phyloP scores from a whole-genome alignment of 1,140 invertebrate species.

The Drosophila mayri region DNA sequence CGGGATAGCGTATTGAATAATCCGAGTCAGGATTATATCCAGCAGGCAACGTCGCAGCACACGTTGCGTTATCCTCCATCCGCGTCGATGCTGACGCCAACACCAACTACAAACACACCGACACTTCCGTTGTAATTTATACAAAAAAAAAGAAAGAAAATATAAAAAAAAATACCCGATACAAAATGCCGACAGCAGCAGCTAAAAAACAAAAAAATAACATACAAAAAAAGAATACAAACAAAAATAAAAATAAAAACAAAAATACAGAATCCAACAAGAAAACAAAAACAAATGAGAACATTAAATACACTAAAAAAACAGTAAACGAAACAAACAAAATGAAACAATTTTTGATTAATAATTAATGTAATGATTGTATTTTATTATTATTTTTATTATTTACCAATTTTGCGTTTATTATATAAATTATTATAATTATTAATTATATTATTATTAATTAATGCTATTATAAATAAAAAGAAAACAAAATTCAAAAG shows the following conservation, averaged over 20 bases:
- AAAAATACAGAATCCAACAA: conserved; percentile 29
- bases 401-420: conserved; percentile 84
- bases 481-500: conserved; percentile 68
- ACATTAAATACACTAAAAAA: conserved; percentile 58
- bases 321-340: conserved; percentile 58
- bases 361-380: conserved; percentile 66
- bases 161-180: conserved; percentile 19
- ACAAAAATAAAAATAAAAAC: conserved; percentile 35
- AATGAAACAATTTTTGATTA: conserved; percentile 63
- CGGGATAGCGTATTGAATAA: conserved; percentile 88
- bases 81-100: conserved; percentile 85
- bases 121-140: conserved; percentile 85
- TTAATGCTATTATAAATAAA: conserved; percentile 71
- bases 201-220: conserved; percentile 33
- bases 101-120: conserved; percentile 85
- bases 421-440: conserved; percentile 84
- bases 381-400: conserved; percentile 84
- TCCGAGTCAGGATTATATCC: conserved; percentile 85
- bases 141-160: conserved; percentile 55
- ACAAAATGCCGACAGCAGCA: conserved; percentile 39
- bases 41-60: conserved; percentile 85
- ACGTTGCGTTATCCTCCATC: conserved; percentile 85
- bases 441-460: conserved; percentile 84
- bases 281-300: conserved; percentile 34
- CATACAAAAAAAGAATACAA: conserved; percentile 34